These are phyloP conservation scores for Mylabris sibirica DNA, from an alignment of 2,888 invertebrate species.

Conservation along the genomic window DNA sequence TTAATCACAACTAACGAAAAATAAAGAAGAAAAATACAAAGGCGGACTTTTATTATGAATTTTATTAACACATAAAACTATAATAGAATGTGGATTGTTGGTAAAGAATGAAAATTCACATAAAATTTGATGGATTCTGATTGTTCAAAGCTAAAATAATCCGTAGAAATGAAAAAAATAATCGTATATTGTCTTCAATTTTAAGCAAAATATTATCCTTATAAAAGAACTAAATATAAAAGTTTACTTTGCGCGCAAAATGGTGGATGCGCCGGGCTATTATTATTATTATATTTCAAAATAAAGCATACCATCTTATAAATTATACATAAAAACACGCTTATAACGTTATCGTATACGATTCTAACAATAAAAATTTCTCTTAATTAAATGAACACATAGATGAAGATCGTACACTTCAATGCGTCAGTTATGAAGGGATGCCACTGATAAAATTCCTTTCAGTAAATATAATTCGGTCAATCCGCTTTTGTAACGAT, in stretches of 20 bases:
- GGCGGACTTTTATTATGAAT: conserved; percentile 44
- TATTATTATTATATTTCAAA: too few species aligned
- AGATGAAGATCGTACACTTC: background rate
- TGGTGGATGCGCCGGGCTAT: too few species aligned
- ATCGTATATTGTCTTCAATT: background rate
- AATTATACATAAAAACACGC: too few species aligned
- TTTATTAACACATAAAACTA: conserved; percentile 50
- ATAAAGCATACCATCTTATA: too few species aligned
- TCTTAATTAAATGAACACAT: too few species aligned
- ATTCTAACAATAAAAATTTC: too few species aligned
- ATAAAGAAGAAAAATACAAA: background rate
- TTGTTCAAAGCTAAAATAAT: conserved; percentile 19
- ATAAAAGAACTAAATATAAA: too few species aligned
- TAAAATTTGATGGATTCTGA: conserved; percentile 35
- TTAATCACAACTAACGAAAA: conserved; percentile 48
- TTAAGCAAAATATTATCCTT: too few species aligned
- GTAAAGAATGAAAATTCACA: conserved; percentile 40
- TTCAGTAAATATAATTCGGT: conserved; percentile 24
- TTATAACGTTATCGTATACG: too few species aligned
- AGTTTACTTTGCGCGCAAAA: too few species aligned
- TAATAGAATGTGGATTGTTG: conserved; percentile 42
- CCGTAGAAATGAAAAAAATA: background rate
- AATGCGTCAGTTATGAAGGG: background rate
- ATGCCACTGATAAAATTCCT: conserved; percentile 19
- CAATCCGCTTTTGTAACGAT: conserved; percentile 21